Conservation (phyloP, 2,113 vertebrate species). For the Gambusia holbrooki region DNA sequence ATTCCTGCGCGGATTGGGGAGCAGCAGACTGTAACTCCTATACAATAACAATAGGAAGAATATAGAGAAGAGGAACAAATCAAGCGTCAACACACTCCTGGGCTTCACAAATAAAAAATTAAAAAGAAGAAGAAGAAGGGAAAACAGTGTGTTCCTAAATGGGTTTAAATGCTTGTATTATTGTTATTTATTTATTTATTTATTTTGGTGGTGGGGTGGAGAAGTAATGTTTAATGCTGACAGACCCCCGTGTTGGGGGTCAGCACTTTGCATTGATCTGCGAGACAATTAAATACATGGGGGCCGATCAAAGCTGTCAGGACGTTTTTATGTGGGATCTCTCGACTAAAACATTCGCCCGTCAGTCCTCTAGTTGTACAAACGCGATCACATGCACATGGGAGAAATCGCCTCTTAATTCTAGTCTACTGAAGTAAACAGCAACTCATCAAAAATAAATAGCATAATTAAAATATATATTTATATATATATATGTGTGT, state of each 20-base stretch:
- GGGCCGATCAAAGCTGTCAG: conserved; percentile 53
- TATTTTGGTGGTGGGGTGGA: not conserved
- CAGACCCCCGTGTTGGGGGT: conserved; percentile 37
- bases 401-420: not conserved
- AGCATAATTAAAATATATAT: no score
- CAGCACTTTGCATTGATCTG: conserved; percentile 71
- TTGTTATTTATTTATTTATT: not conserved
- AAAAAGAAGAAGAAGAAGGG: no score
- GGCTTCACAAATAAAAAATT: no score
- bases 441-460: not conserved
- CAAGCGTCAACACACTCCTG: not conserved
- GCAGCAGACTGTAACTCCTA: conserved; percentile 73
- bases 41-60: conserved; percentile 64
- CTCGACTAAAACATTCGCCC: conserved; percentile 46
- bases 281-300: conserved; percentile 57
- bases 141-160: conserved; percentile 7
- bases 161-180: not conserved
- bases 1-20: conserved; percentile 76
- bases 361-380: conserved; percentile 4
- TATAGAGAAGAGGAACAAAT: not conserved
- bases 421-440: not conserved
- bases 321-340: conserved; percentile 56
- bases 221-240: conserved; percentile 52
- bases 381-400: not conserved
- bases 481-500: no score